Evolutionary conservation across 2,113 vertebrate species (phyloP).

Genomic region (Mustelus asterias): DNA sequence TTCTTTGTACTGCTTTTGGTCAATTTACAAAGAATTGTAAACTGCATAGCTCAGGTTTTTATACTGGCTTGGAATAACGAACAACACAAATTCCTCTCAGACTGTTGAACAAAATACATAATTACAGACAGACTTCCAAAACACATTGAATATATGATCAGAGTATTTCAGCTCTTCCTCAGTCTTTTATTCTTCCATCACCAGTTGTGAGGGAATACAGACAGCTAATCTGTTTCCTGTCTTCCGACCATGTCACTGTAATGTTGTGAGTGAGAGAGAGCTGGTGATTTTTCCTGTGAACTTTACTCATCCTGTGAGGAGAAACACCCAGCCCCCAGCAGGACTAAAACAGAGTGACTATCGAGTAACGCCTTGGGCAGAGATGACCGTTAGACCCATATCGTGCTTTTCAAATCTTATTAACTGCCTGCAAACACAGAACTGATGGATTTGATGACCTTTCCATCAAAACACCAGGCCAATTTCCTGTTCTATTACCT

Average conservation of each 20-base stretch:
- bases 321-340: neutral
- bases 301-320: neutral
- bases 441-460: constrained; percentile 1
- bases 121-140: neutral
- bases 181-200: neutral
- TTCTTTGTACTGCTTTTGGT: no score
- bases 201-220: neutral
- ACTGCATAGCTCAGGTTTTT: neutral
- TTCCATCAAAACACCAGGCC: neutral
- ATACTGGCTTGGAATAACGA: neutral
- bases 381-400: neutral
- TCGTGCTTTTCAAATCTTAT: neutral
- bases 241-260: neutral
- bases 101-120: neutral
- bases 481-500: neutral
- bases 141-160: neutral
- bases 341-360: neutral
- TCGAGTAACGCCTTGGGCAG: neutral
- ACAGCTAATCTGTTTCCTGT: neutral
- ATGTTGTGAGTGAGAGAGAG: neutral
- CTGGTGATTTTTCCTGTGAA: neutral
- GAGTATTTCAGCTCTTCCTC: neutral
- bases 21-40: neutral
- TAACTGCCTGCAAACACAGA: neutral
- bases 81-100: neutral